Evolutionary conservation across 2,888 invertebrate species (phyloP).

Genomic region (Drosophila longiperda): DNA sequence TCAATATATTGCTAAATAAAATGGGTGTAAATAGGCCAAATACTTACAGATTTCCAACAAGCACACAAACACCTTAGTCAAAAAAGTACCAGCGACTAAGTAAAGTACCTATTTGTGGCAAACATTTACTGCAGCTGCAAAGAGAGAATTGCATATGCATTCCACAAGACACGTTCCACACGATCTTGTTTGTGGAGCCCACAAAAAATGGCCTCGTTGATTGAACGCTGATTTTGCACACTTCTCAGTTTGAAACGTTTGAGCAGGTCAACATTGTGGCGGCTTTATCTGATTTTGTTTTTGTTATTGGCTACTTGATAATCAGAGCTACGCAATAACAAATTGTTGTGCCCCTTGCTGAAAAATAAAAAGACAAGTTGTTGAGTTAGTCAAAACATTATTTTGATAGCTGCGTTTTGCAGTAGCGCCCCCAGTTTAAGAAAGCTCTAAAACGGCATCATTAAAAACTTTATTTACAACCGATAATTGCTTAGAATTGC

Average conservation of each 20-base stretch:
- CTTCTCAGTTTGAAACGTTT: conserved; percentile 9
- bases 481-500: conserved; percentile 73
- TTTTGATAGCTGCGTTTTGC: conserved; percentile 4
- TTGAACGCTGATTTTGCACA: conserved; percentile 50
- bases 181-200: background rate
- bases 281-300: background rate
- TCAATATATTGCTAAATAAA: background rate
- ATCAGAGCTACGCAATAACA: conserved; percentile 21
- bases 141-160: background rate
- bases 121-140: background rate
- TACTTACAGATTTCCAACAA: background rate
- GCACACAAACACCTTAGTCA: background rate
- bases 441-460: conserved; percentile 28
- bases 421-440: conserved; percentile 28
- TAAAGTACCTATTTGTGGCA: background rate
- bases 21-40: background rate
- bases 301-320: conserved; percentile 33
- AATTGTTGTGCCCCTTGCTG: conserved; percentile 23
- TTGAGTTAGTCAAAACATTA: conserved; percentile 19
- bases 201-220: conserved; percentile 17
- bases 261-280: conserved; percentile 5
- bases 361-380: conserved; percentile 40
- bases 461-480: conserved; percentile 55
- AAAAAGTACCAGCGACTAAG: background rate
- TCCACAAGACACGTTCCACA: conserved; percentile 37